Conservation (phyloP, 2,797 vertebrate genomes). For the Artibeus jamaicensis region DNA sequence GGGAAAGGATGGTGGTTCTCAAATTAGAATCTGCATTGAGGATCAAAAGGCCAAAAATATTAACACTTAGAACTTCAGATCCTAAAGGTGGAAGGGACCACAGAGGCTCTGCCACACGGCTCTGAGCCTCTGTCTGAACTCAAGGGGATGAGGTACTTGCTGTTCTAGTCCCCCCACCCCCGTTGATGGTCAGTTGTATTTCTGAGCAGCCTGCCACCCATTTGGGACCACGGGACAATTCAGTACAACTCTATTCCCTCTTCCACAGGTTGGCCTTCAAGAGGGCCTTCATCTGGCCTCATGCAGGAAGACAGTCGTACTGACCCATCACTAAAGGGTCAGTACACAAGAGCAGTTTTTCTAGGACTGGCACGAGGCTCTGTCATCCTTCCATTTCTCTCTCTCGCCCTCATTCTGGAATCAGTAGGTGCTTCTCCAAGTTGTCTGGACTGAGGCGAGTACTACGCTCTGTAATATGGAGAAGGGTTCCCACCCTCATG, state of each 20-base stretch:
- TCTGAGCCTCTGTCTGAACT: background rate
- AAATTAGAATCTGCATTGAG: background rate
- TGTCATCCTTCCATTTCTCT: background rate
- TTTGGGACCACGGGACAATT: accelerated
- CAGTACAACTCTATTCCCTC: background rate
- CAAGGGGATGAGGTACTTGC: background rate
- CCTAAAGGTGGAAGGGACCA: background rate
- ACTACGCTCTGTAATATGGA: background rate
- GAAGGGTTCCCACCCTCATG: background rate
- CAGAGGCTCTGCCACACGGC: background rate
- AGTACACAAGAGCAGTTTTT: background rate
- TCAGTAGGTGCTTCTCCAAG: background rate
- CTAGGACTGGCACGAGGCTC: background rate
- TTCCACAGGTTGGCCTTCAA: background rate
- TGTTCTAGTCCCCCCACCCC: background rate
- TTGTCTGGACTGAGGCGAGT: background rate
- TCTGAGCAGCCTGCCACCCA: background rate
- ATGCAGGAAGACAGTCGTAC: accelerated
- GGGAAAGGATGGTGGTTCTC: background rate
- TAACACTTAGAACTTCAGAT: background rate
- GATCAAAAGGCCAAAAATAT: background rate
- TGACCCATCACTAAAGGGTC: too few species aligned
- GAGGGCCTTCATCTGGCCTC: background rate
- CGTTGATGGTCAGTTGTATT: background rate
- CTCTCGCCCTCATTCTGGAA: background rate